A percentile compares a stretch with the other conserved stretches of the same genome.
phyloP scores from a whole-genome alignment of 2,797 vertebrate genomes.

The Gallinago solitaria region DNA sequence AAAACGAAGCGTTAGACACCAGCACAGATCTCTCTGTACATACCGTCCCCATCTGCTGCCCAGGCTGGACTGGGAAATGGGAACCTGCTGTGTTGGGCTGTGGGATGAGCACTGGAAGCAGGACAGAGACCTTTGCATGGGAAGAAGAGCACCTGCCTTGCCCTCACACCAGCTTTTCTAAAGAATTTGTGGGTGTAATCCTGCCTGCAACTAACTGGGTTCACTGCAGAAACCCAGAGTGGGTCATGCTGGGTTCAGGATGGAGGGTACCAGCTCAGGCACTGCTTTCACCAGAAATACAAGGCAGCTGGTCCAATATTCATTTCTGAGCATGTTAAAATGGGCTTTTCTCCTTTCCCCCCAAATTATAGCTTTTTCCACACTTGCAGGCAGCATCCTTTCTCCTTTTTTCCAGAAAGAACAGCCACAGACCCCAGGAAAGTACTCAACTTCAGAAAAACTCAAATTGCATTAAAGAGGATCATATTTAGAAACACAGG shows the following conservation, averaged over 20 bases:
- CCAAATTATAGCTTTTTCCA: neutral
- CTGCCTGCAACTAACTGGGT: neutral
- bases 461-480: neutral
- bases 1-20: neutral
- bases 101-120: neutral
- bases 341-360: neutral
- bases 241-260: neutral
- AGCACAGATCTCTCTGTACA: rapidly evolving
- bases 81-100: neutral
- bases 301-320: neutral
- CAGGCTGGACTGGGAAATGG: rapidly evolving
- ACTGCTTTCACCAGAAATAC: neutral
- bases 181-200: neutral
- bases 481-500: neutral
- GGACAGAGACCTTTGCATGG: neutral
- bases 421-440: neutral
- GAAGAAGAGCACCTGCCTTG: neutral
- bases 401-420: neutral
- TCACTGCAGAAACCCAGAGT: neutral
- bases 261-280: neutral
- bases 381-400: neutral
- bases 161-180: neutral
- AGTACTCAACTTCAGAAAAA: neutral
- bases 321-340: neutral
- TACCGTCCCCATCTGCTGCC: neutral